Evolutionary conservation across 2,113 vertebrate genomes (phyloP).

Genomic region (Probosciger aterrimus): DNA sequence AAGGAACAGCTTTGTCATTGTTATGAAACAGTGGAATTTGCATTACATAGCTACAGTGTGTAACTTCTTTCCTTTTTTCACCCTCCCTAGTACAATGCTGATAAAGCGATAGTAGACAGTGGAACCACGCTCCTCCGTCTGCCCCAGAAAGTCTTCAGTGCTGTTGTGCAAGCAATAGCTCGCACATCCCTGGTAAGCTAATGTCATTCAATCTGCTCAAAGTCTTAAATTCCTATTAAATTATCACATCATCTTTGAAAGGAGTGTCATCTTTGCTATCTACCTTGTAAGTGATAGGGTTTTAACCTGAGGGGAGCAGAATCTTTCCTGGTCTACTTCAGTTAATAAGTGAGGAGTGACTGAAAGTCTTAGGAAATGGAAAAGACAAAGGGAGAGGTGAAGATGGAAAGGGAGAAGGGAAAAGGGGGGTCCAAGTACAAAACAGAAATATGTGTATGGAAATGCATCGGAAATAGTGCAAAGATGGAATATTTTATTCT

Average conservation of each 20-base stretch:
- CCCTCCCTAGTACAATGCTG: constrained; percentile 85
- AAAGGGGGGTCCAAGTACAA: not conserved
- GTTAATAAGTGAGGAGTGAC: not conserved
- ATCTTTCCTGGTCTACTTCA: not conserved
- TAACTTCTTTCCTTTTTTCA: not conserved
- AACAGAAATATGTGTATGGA: not conserved
- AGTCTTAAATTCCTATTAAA: not conserved
- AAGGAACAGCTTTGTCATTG: not conserved
- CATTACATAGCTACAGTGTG: not conserved
- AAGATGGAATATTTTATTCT: not conserved
- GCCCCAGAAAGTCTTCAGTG: constrained; percentile 89
- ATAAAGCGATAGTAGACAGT: constrained; percentile 98
- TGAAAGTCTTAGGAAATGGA: not conserved
- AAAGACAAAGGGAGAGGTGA: not conserved
- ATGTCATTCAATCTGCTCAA: not conserved
- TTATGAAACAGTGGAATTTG: not conserved
- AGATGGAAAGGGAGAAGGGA: not conserved
- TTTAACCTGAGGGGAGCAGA: not conserved
- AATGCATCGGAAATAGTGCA: not conserved
- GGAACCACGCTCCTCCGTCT: constrained; percentile 94
- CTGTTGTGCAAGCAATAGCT: constrained; percentile 88
- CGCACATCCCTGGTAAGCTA: constrained; percentile 84
- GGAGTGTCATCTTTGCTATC: not conserved
- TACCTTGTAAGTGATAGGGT: not conserved
- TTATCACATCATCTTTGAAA: not conserved